phyloP scores from a whole-genome alignment of 1,140 invertebrate species.

The Apis laboriosa region DNA sequence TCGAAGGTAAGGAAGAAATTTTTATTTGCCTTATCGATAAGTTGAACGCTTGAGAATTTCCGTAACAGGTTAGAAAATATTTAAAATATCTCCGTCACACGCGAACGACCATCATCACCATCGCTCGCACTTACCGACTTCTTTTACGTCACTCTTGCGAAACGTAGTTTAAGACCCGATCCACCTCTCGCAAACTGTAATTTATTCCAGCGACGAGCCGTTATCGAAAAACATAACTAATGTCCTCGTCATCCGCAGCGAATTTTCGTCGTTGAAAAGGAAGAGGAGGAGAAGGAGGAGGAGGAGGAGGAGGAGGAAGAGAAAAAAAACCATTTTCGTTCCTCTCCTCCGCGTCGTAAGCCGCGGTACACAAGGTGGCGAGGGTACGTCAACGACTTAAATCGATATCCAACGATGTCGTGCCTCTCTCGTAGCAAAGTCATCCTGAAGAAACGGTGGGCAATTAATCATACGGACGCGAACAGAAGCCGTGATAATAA shows the following conservation, averaged over 20 bases:
- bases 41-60: not conserved
- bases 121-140: slow-evolving; percentile 4
- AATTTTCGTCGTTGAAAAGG: slow-evolving; percentile 32
- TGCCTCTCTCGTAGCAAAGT: slow-evolving; percentile 48
- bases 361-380: not conserved
- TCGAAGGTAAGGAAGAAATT: not conserved
- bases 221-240: slow-evolving; percentile 48
- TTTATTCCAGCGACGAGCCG: slow-evolving; percentile 27
- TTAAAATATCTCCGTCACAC: not conserved
- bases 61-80: slow-evolving; percentile 23
- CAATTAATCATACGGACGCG: slow-evolving; percentile 62
- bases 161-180: slow-evolving; percentile 5
- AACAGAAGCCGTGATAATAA: slow-evolving; percentile 49
- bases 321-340: slow-evolving; percentile 18
- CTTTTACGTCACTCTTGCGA: slow-evolving; percentile 8
- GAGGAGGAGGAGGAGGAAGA: too few relatives aligned
- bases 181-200: slow-evolving; percentile 4
- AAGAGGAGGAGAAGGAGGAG: too few relatives aligned
- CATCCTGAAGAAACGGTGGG: slow-evolving; percentile 42
- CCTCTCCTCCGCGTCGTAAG: not conserved
- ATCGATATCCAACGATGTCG: slow-evolving; percentile 54
- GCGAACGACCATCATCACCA: not conserved
- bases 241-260: slow-evolving; percentile 37
- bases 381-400: slow-evolving; percentile 22
- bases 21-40: slow-evolving; percentile 32